Evolutionary conservation across 2,888 invertebrate species (phyloP).

Genomic region (Anoplius nigerrimus): DNA sequence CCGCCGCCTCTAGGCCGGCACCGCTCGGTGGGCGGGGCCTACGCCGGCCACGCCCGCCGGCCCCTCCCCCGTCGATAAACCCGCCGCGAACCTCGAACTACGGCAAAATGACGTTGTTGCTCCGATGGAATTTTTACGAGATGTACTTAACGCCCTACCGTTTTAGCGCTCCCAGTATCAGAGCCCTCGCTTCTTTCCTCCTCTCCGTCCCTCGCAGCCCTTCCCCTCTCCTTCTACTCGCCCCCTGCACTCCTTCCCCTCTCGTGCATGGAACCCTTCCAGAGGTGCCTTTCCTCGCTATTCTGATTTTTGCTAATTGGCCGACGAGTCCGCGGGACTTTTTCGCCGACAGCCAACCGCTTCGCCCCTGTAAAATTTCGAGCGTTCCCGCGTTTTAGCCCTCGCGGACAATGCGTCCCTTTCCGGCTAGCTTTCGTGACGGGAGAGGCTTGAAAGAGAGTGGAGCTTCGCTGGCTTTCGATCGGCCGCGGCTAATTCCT

Average conservation of each 20-base stretch:
- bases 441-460: no score
- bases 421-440: no score
- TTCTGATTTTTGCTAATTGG: no score
- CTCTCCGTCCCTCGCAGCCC: constrained; percentile 14
- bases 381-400: no score
- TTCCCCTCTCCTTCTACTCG: not conserved
- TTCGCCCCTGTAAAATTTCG: no score
- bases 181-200: constrained; percentile 40
- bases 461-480: constrained; percentile 15
- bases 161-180: constrained; percentile 38
- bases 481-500: constrained; percentile 41
- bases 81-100: constrained; percentile 62
- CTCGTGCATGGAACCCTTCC: no score
- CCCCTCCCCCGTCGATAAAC: no score
- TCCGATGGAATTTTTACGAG: constrained; percentile 73
- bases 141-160: constrained; percentile 70
- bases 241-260: not conserved
- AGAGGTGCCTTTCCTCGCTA: not conserved
- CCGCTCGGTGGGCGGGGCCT: no score
- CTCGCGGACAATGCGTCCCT: not conserved
- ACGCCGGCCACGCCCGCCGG: no score
- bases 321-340: not conserved
- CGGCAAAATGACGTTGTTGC: constrained; percentile 70
- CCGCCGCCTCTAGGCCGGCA: no score
- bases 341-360: not conserved